Base-by-base conservation (phyloP, 1,140 invertebrate genomes). In the Zaprionus ghesquierei region DNA sequence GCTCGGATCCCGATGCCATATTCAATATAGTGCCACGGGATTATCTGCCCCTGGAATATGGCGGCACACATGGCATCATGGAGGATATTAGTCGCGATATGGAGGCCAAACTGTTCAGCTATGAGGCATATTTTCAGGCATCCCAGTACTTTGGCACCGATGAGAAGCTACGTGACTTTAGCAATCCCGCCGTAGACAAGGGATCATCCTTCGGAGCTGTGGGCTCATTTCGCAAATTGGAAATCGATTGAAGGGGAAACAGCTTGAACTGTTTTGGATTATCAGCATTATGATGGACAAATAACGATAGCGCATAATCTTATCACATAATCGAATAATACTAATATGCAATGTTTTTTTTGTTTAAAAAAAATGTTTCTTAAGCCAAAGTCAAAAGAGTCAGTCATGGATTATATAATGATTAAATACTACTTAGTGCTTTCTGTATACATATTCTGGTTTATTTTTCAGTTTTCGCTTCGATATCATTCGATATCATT, bases 131-230 rank as follows among this genome's bases (percentile, higher is more conserved):
- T 82, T 93, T 94, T 65, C 56, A 93, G 22, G 92, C 93, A 22
- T 92, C 93, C 13, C 93, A 92, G 29, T 89, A 93, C 64, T 94
- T 93, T 73, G 92, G 92, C 18, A 91, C 92, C 2, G 91, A 94
- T 70, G 94, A 95, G 75, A 93, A 92, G n/a, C 92, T 93, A 60
- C 89, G 94, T n/a, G 92, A 92, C 8, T 92, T 92, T 10, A 92
- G 60, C 13, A 51, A 25, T 92, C 15, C 38, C 3, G 92, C 92
- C 50, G 93, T 92, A 15, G 72, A 92, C 5, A 91, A 93, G 44
- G 91, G 92, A 33, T 84, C 94, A 27, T 94, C 93, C 15, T 94
- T 94, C 79, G 94, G 94, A 4, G 85, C 94, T 3, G 93, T 94
- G 61, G 94, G 94, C 3, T 94, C 94, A 15, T 94, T 95, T 81